Conservation (phyloP, 2,113 vertebrate genomes). For the Leucoraja erinaceus region DNA sequence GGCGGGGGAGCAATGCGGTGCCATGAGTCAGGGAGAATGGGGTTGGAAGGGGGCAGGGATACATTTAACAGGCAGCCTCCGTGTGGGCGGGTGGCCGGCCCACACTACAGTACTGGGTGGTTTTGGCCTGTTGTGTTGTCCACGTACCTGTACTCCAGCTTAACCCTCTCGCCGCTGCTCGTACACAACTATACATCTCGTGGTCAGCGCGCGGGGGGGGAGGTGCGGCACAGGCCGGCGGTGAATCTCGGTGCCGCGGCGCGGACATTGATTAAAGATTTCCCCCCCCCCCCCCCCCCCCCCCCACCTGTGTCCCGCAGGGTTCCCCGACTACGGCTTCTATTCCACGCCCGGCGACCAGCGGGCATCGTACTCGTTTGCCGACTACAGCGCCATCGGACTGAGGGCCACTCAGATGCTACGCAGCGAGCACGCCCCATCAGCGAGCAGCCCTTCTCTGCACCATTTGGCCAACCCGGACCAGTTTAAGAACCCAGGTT, state of each 20-base stretch:
- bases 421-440: conserved; percentile 73
- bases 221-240: too few species aligned
- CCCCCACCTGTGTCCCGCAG: conserved; percentile 58
- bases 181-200: background rate
- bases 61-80: background rate
- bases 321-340: conserved; percentile 75
- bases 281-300: conserved; percentile 50
- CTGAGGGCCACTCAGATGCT: conserved; percentile 76
- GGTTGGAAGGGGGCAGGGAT: background rate
- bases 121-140: background rate
- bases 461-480: conserved; percentile 70
- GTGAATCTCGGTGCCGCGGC: background rate
- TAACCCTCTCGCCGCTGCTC: background rate
- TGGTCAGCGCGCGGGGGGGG: too few species aligned
- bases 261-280: background rate
- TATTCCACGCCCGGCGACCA: conserved; percentile 76
- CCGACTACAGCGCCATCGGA: conserved; percentile 76
- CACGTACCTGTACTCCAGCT: background rate
- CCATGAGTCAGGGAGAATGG: background rate
- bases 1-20: too few species aligned
- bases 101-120: background rate
- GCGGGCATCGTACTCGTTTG: conserved; percentile 74
- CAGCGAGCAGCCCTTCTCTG: conserved; percentile 68
- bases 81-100: background rate
- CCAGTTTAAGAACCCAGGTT: conserved; percentile 84